Evolutionary conservation across 2,113 vertebrate genomes (phyloP).

Genomic region (Anser cygnoides): DNA sequence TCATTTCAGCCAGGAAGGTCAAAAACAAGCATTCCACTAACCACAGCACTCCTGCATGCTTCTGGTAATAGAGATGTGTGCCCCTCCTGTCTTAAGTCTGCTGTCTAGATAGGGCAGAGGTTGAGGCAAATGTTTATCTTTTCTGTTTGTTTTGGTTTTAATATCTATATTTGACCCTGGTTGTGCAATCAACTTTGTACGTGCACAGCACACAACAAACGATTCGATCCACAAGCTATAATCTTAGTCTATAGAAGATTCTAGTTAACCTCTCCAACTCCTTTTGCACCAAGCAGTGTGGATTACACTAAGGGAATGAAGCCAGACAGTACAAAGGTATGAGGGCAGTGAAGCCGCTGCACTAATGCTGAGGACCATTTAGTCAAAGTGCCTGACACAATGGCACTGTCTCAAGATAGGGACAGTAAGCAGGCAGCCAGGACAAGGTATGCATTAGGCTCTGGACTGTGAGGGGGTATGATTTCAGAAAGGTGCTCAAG

Average conservation of each 20-base stretch:
- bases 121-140: neutral
- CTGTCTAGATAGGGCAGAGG: neutral
- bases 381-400: neutral
- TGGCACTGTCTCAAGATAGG: neutral
- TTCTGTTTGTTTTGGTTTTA: neutral
- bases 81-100: neutral
- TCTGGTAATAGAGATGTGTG: neutral
- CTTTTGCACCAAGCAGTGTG: neutral
- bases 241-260: neutral
- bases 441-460: neutral
- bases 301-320: neutral
- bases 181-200: neutral
- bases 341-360: neutral
- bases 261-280: neutral
- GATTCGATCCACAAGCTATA: neutral
- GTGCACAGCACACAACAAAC: neutral
- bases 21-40: neutral
- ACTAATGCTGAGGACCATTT: neutral
- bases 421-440: neutral
- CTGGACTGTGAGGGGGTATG: accelerated
- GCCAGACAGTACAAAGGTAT: neutral
- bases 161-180: neutral
- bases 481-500: neutral
- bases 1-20: neutral
- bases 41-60: neutral